Conservation (phyloP, 2,113 vertebrate genomes). For the Nibea albiflora region DNA sequence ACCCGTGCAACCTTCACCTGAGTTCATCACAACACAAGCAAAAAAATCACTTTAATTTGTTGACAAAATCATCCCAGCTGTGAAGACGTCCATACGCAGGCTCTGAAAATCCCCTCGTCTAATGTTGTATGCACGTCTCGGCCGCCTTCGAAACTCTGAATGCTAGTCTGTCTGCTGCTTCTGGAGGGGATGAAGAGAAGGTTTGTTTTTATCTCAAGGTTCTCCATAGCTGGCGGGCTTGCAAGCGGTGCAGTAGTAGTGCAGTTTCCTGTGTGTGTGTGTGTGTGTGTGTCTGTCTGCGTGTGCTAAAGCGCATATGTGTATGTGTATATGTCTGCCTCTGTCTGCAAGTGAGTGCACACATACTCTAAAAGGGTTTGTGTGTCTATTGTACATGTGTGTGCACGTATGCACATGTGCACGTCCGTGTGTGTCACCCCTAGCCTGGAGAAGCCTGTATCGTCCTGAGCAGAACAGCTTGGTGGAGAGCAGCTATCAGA, state of each 20-base stretch:
- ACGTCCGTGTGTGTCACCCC: conserved; percentile 51
- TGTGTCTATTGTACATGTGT: neutral
- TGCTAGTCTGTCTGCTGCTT: conserved; percentile 66
- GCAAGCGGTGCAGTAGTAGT: conserved; percentile 56
- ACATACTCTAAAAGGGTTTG: conserved; percentile 18
- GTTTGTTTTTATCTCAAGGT: conserved; percentile 81
- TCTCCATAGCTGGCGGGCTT: conserved; percentile 76
- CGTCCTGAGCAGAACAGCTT: conserved; percentile 71
- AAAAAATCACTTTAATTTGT: conserved; percentile 65
- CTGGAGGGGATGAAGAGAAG: conserved; percentile 74
- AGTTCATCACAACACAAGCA: conserved; percentile 45
- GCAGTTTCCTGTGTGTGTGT: conserved; percentile 61
- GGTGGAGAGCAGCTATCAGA: conserved; percentile 75
- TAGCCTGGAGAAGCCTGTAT: conserved; percentile 69
- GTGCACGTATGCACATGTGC: conserved; percentile 7
- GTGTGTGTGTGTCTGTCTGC: conserved; percentile 12
- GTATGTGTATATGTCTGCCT: conserved; percentile 14
- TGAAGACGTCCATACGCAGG: conserved; percentile 38
- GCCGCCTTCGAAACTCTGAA: conserved; percentile 58
- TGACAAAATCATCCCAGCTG: conserved; percentile 56
- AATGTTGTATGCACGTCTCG: conserved; percentile 61
- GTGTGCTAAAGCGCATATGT: neutral
- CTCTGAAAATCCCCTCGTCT: conserved; percentile 59
- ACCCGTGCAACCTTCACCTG: conserved; percentile 57
- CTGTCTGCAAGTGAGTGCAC: conserved; percentile 18